Conservation (phyloP, 2,113 vertebrate genomes). For the Nansenia antarctica region DNA sequence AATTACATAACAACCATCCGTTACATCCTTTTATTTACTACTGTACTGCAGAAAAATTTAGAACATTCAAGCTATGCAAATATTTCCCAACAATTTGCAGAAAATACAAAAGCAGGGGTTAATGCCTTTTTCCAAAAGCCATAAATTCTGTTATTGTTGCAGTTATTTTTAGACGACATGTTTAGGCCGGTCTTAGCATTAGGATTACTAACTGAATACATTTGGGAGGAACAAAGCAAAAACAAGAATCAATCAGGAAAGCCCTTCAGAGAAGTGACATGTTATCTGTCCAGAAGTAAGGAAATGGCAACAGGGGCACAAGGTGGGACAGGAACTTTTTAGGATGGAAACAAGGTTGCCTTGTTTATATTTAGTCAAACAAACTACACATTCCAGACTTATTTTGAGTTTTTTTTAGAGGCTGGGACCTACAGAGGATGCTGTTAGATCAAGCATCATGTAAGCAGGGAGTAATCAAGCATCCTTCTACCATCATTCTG, state of each 20-base stretch:
- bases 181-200: conserved; percentile 22
- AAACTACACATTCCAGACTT: conserved; percentile 43
- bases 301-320: conserved; percentile 47
- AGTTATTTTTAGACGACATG: conserved; percentile 13
- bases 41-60: neutral
- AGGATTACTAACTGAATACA: neutral
- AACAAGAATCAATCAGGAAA: conserved; percentile 43
- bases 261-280: conserved; percentile 17
- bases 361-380: conserved; percentile 60
- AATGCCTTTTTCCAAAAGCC: neutral
- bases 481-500: neutral
- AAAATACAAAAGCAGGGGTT: neutral
- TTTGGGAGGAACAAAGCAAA: conserved; percentile 17
- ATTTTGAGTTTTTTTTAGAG: conserved; percentile 28
- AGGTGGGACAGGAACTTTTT: conserved; percentile 69
- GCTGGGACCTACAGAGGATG: conserved; percentile 23
- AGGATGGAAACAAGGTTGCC: conserved; percentile 28
- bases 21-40: neutral
- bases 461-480: conserved; percentile 3
- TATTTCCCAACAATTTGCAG: neutral
- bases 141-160: neutral
- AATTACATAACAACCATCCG: no score
- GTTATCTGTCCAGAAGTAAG: conserved; percentile 41
- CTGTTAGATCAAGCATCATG: conserved; percentile 14
- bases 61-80: neutral